Evolutionary conservation across 2,888 invertebrate species (phyloP).

Genomic region (Plebejus anna): DNA sequence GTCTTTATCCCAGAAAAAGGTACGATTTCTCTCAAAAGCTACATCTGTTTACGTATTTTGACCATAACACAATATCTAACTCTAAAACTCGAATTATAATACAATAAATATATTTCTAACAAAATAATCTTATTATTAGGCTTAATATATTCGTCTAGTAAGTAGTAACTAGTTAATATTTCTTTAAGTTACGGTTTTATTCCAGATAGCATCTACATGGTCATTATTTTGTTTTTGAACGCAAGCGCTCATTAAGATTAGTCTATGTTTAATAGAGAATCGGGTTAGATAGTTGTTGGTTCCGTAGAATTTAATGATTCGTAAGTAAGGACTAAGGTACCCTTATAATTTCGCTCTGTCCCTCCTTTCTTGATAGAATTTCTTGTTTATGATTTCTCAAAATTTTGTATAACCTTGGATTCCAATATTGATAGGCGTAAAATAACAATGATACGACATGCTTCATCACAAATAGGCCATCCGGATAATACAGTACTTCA

Average conservation of each 20-base stretch:
- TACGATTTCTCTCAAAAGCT: neutral
- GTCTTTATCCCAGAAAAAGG: too few relatives aligned
- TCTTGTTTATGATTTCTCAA: too few relatives aligned
- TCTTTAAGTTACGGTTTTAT: neutral
- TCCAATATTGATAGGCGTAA: too few relatives aligned
- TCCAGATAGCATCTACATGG: neutral
- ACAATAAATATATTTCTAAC: neutral
- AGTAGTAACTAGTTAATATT: neutral
- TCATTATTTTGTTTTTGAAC: conserved; percentile 5
- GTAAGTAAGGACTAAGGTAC: too few relatives aligned
- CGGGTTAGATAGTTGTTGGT: neutral
- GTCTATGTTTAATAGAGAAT: neutral
- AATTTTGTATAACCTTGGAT: too few relatives aligned
- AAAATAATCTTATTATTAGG: conserved; percentile 1
- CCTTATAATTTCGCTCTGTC: too few relatives aligned
- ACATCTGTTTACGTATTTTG: neutral
- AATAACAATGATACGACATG: too few relatives aligned
- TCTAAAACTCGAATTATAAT: neutral
- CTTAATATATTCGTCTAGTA: neutral
- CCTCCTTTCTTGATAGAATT: too few relatives aligned
- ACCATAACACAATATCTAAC: neutral
- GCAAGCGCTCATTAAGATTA: conserved; percentile 10
- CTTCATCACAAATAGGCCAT: too few relatives aligned
- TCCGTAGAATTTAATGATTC: neutral
- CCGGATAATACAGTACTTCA: too few relatives aligned